Evolutionary conservation across 1,140 invertebrate species (phyloP), one percentile per base, ranked within the genome.

Genomic region (Drosophila prosaltans): DNA sequence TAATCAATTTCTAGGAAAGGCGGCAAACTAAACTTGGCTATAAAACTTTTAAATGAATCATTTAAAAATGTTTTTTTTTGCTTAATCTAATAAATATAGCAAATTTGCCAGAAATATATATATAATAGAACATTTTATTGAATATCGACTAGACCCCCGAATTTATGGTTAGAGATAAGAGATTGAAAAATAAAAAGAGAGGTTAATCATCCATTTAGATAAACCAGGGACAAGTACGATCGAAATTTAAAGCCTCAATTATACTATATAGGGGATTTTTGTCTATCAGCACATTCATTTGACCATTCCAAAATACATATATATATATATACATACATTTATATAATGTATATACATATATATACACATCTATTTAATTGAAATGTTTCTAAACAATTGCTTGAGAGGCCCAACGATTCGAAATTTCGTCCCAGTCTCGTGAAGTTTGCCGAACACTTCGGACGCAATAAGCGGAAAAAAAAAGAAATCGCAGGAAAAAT

Each of bases 1-100:
- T 75, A 93, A 93, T 43, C 81, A 93, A 4, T 95, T 92, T 73
- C 80, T 96, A 21, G 95, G 95, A 48, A 91, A 92, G 8, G 94
- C 94, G 2, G 41, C 43, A 24, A 65, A 32, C 9, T 77, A 59
- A 74, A 36, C 16, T 16, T 32, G 21, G 21, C 26, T 16, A 54
- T 51, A 51, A 48, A 48, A 24, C 16, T 9, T 43, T 1, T 28
- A 10, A 39, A 61, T 41, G 59, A 26, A 26, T 61, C 59, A 61
- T n/a, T 26, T 21, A 16, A 3, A 63, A 67, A 16, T 16, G 16
- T 16, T 40, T 41, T 41, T 41, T 41, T 36, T 51, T 51, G 21
- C 26, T 51, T 24, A 26, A 51, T 36, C 32, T 36, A 6, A 51
- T 51, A 51, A 51, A n/a, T 43, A n/a, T 16, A 43, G 1, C 1